Evolutionary conservation across 2,797 vertebrate genomes (phyloP), one percentile per base, ranked within the genome.

Genomic region (Fistularia commersonii): DNA sequence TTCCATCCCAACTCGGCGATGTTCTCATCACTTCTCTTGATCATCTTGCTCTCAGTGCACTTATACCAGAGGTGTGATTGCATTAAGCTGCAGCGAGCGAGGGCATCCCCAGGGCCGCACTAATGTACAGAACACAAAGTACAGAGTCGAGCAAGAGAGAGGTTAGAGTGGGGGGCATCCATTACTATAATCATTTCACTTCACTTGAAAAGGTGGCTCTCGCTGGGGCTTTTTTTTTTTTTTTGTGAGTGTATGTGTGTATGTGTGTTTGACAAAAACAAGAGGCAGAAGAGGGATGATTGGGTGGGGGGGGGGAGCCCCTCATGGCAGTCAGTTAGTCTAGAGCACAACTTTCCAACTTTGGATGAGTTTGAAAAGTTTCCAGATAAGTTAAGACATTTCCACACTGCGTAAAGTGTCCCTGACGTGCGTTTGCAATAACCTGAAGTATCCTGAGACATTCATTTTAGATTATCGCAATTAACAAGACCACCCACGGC

Each of bases 131-230:
- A 79, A 77, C 74, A 77, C 43, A 84, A 77, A 69, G 83, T 81
- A 77, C 69, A 71, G 75, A 78, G 66, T 36, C 53, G 64, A 51
- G 8, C 31, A 47, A 13, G 70, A 53, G 45, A 66, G 66, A 48
- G 64, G 70, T 54, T 54, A 61, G 39, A 69, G 61, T 32, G 58
- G 48, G 45, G 45, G 44, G 61, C 36, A 64, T 83, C 83, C 77
- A 86, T 86, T 83, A 84, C 76, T 70, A 59, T 84, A 87, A 84
- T 84, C 73, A 81, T 76, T 82, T 83, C 84, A 77, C 58, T 61
- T 79, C 65, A 67, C 54, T 73, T 63, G 60, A 74, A 83, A 78
- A 79, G 69, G 79, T 65, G 70, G 57, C 67, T 69, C 62, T 74
- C 50, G 54, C 12, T 66, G 66, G 5, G 9, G 46, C 40, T 23